Evolutionary conservation across 2,888 invertebrate genomes (phyloP).

Genomic region (Xestia xanthographa): DNA sequence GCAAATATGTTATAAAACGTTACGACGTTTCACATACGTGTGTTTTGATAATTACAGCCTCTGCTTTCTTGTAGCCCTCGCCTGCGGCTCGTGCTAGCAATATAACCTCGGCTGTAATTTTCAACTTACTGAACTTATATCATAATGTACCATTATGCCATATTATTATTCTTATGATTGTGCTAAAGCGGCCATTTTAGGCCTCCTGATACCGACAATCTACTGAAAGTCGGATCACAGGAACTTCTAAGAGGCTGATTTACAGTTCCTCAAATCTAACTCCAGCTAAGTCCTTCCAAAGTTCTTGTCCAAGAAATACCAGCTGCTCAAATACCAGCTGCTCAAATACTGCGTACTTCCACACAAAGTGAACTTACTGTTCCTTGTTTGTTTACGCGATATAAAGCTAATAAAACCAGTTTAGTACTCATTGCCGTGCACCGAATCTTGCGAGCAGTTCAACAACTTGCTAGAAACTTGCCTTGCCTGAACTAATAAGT

Average conservation of each 20-base stretch:
- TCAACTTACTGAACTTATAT: too few relatives aligned
- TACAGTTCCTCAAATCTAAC: too few relatives aligned
- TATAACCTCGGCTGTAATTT: too few relatives aligned
- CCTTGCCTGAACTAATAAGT: slow-evolving; percentile 76
- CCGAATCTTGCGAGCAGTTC: slow-evolving; percentile 62
- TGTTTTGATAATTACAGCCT: too few relatives aligned
- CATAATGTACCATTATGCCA: too few relatives aligned
- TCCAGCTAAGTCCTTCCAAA: slow-evolving; percentile 3
- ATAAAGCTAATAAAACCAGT: slow-evolving; percentile 65
- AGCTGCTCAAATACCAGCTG: slow-evolving; percentile 36
- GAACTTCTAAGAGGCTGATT: neutral
- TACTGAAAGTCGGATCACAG: neutral
- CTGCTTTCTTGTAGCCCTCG: too few relatives aligned
- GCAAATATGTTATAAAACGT: too few relatives aligned
- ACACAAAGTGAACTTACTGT: slow-evolving; percentile 55
- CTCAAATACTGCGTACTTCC: slow-evolving; percentile 1
- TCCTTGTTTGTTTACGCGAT: slow-evolving; percentile 34
- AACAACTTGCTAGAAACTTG: slow-evolving; percentile 68
- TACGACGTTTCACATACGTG: too few relatives aligned
- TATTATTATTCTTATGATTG: too few relatives aligned
- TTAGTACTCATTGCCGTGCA: slow-evolving; percentile 66
- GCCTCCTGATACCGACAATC: neutral
- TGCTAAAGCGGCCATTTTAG: too few relatives aligned
- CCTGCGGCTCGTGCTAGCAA: too few relatives aligned
- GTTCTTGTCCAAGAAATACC: slow-evolving; percentile 15